Conservation (phyloP, 2,797 vertebrate species). For the Sebastes matsubarae region DNA sequence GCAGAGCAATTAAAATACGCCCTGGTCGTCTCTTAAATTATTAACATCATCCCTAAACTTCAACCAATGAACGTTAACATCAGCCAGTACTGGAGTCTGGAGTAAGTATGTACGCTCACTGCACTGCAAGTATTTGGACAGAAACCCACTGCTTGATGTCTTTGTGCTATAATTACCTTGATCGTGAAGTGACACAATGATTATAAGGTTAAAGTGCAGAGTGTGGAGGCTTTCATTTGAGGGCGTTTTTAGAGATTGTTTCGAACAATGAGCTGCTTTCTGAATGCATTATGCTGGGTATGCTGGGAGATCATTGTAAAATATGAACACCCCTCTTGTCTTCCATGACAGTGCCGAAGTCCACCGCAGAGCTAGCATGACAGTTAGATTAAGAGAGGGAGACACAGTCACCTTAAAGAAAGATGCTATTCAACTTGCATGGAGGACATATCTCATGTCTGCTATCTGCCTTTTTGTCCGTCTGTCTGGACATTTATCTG, state of each 20-base stretch:
- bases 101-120: constrained; percentile 1
- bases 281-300: constrained; percentile 14
- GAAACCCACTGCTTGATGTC: constrained; percentile 52
- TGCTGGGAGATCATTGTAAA: constrained; percentile 37
- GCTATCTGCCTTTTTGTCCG: background rate
- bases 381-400: constrained; percentile 25
- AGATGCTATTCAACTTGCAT: constrained; percentile 47
- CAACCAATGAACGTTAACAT: background rate
- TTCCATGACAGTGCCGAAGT: constrained; percentile 24
- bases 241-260: constrained; percentile 44
- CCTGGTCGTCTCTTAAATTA: background rate
- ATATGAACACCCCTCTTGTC: constrained; percentile 30
- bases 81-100: constrained; percentile 2
- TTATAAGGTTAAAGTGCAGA: constrained; percentile 65
- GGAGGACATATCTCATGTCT: constrained; percentile 17
- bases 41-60: background rate
- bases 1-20: background rate
- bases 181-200: constrained; percentile 57
- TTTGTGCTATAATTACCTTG: constrained; percentile 55
- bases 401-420: constrained; percentile 59
- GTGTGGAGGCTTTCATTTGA: constrained; percentile 47
- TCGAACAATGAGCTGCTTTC: constrained; percentile 52
- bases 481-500: constrained; percentile 18
- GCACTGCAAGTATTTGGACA: constrained; percentile 49
- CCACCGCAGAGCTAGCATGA: constrained; percentile 24